phyloP scores from a whole-genome alignment of 2,888 invertebrate species.

The Dicranocentrus wangi region DNA sequence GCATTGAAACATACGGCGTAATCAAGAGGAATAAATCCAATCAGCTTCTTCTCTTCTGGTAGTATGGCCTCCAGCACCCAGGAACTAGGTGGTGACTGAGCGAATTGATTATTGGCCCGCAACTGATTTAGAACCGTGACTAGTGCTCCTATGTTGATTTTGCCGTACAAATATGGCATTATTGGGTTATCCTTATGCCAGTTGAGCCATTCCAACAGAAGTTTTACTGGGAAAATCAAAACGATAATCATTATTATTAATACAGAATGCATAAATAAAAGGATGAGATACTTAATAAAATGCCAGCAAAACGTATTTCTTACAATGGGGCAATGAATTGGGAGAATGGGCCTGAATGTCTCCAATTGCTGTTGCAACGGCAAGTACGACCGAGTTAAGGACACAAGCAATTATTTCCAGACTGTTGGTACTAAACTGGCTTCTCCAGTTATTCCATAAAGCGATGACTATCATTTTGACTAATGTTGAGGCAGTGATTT shows the following conservation, averaged over 20 bases:
- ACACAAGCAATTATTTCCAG: conserved; percentile 70
- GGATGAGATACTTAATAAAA: background rate
- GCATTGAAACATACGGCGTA: conserved; percentile 60
- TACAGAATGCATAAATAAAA: background rate
- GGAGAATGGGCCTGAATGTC: conserved; percentile 39
- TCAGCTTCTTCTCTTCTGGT: conserved; percentile 71
- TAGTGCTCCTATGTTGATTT: conserved; percentile 66
- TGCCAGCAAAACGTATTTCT: background rate
- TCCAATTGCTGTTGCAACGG: conserved; percentile 57
- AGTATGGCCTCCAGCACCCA: conserved; percentile 67
- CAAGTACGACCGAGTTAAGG: conserved; percentile 67
- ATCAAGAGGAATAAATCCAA: conserved; percentile 70
- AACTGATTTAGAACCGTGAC: conserved; percentile 70
- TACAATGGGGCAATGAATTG: conserved; percentile 69
- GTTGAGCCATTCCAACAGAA: conserved; percentile 71
- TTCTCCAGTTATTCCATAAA: conserved; percentile 70
- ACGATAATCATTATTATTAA: conserved; percentile 6
- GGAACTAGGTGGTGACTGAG: conserved; percentile 59
- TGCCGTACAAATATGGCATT: conserved; percentile 52
- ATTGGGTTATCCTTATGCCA: conserved; percentile 53
- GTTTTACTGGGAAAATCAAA: conserved; percentile 68
- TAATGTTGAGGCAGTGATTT: conserved; percentile 68
- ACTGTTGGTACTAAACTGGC: conserved; percentile 59
- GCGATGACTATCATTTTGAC: conserved; percentile 70
- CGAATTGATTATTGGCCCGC: conserved; percentile 34